Evolutionary conservation across 2,888 invertebrate genomes (phyloP), one percentile per base, ranked within the genome.

Genomic region (Globia sparganii): DNA sequence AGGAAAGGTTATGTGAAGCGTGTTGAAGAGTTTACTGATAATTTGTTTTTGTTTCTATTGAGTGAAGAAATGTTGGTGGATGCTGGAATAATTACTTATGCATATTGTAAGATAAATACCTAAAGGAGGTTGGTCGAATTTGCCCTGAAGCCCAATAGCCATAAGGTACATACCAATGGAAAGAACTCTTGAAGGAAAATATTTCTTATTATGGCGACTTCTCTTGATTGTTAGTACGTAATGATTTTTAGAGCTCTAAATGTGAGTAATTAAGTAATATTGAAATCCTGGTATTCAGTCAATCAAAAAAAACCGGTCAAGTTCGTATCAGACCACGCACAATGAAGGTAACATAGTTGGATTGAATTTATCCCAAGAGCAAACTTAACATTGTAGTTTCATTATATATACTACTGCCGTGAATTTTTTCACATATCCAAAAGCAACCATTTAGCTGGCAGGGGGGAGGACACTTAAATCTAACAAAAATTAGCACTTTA

Each of bases 11-110:
- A 49, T 31, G 34, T 18, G 18, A 31, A 28, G 61, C 4, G 34
- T 64, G 62, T 53, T 72, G 21, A 49, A 25, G 15, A 70, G n/a
- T 70, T 61, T 56, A 49, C 56, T 65, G 46, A 9, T 49, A 25
- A 71, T 61, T 68, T 56, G 11, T 31, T 28, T 15, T 25, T 21
- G 13, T 25, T 25, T n/a, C 6, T 34, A 68, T 34, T 11, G 4
- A 25, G 18, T 49, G 49, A n/a, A 34, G 15, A 49, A 49, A 18
- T 49, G 5, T 49, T 34, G n/a, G 13, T 66, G 28, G 18, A 67
- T 31, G 5, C 25, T 34, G 5, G 18, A 49, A 34, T 34, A 31
- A 61, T 34, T 61, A 61, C 61, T 0, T 25, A 21, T 2, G 34
- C 21, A 61, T 21, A 25, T 34, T 34, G 61, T 21, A 11, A 34